Percentiles rank a stretch among this genome's conserved stretches.
These are phyloP conservation scores for Alviniconcha marisindica DNA, from an alignment of 1,140 invertebrate genomes.

Conservation along the genomic window DNA sequence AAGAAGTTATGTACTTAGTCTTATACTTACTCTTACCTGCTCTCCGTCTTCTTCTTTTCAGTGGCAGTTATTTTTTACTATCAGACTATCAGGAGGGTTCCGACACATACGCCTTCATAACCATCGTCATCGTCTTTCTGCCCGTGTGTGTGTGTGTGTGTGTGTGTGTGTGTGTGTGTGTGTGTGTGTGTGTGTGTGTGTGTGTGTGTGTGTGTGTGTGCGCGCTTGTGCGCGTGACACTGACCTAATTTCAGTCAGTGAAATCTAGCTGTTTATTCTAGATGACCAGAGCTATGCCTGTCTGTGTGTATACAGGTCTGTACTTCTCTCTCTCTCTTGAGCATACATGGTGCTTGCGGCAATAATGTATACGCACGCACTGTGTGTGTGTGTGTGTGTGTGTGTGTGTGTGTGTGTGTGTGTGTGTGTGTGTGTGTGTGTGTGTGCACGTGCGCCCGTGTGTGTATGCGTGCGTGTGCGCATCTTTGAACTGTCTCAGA, in stretches of 20 bases:
- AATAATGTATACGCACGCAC: not conserved
- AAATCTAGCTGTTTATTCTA: no score
- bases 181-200: not conserved
- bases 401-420: constrained; percentile 16
- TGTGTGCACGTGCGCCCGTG: not conserved
- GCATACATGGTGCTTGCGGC: not conserved
- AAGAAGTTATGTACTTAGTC: no score
- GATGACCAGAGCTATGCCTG: not conserved
- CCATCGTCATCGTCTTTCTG: not conserved
- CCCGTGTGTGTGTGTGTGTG: not conserved
- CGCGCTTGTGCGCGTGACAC: not conserved
- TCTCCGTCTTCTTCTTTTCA: no score
- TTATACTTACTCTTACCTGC: no score
- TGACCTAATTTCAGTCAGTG: not conserved
- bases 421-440: not conserved
- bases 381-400: constrained; percentile 8
- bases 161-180: constrained; percentile 5
- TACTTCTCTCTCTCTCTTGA: not conserved
- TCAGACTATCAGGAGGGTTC: no score
- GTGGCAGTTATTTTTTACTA: no score
- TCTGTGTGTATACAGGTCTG: not conserved
- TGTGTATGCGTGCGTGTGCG: not conserved
- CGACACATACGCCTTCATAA: no score
- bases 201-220: not conserved
- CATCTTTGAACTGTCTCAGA: not conserved